Evolutionary conservation across 1,140 invertebrate genomes (phyloP), one percentile per base, ranked within the genome.

Genomic region (Cotesia typhae): DNA sequence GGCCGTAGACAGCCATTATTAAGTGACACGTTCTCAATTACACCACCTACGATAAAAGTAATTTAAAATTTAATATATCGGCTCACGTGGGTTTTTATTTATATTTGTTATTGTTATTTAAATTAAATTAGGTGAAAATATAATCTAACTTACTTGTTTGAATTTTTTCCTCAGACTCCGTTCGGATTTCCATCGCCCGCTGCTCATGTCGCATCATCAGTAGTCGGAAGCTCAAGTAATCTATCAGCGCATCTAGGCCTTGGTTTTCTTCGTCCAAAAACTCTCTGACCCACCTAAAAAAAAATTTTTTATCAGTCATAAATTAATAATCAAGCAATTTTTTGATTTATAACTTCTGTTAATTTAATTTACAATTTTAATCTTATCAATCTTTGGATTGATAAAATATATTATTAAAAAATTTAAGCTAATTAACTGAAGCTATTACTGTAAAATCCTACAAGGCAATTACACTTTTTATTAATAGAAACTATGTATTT

Each of bases 261-360:
- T 95, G 93, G 87, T 99, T 98, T 72, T 95, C 92, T 77, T 98
- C 96, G 86, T 97, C 95, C 53, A 99, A 89, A 88, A 99, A 99
- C 87, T 99, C 96, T 79, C 96, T 91, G 41, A 99, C 98, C 98
- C 98, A 99, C 89, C 96, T 97, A 84, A 37, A 88, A 87, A 77
- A 77, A 28, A 28, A 28, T 2, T 28, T 28, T 28, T 77, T 73
- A 81, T 68, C 47, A 17, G 38, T 51, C 59, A 20, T 52, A 20
- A 12, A 37, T 28, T 4, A 3, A 9, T 35, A 60, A 20, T 35
- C 0, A 20, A n/a, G 4, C n/a, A 66, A 28, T 28, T 28, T 28
- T 28, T 2, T 28, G 28, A 28, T 28, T 28, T 28, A 28, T 28
- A 28, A 28, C 28, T 28, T 28, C 28, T 28, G 28, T 28, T 28